phyloP scores from a whole-genome alignment of 2,888 invertebrate genomes.

The Tubulanus polymorphus region DNA sequence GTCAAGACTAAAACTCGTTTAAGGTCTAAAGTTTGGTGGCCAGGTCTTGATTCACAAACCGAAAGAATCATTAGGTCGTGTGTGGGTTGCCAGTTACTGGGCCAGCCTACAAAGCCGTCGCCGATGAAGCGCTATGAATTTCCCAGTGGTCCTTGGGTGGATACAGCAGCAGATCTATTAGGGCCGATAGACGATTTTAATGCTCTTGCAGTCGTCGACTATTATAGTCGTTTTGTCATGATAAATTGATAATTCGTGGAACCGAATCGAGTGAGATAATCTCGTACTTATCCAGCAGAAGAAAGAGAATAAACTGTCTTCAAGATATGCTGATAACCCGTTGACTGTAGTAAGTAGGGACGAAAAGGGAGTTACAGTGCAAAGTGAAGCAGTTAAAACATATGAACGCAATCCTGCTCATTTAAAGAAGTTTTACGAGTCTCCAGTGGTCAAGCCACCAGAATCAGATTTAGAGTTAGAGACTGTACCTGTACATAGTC shows the following conservation, averaged over 20 bases:
- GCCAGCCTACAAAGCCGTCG: slow-evolving; percentile 3
- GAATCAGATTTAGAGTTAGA: no score
- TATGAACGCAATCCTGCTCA: no score
- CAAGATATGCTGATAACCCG: no score
- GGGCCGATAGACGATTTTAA: slow-evolving; percentile 19
- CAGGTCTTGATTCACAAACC: slow-evolving; percentile 9
- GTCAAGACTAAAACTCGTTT: slow-evolving; percentile 16
- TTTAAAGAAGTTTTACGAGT: no score
- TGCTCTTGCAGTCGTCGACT: slow-evolving; percentile 22
- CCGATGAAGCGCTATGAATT: slow-evolving; percentile 18
- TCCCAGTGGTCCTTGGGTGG: slow-evolving; percentile 21
- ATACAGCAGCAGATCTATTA: slow-evolving; percentile 20
- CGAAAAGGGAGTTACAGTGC: no score
- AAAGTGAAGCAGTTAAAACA: no score
- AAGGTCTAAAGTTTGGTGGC: slow-evolving; percentile 17
- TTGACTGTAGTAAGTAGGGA: no score
- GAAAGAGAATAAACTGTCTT: no score
- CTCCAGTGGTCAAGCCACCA: slow-evolving; percentile 78
- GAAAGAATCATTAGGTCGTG: slow-evolving; percentile 10
- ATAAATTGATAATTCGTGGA: no score
- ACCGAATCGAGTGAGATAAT: no score
- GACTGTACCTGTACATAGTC: no score
- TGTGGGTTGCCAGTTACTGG: slow-evolving; percentile 5
- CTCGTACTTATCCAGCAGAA: no score
- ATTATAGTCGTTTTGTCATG: slow-evolving; percentile 21